A percentile compares a stretch with the other conserved stretches of the same genome.
phyloP scores from a whole-genome alignment of 2,888 invertebrate genomes.

The Pristionchus entomophagus region DNA sequence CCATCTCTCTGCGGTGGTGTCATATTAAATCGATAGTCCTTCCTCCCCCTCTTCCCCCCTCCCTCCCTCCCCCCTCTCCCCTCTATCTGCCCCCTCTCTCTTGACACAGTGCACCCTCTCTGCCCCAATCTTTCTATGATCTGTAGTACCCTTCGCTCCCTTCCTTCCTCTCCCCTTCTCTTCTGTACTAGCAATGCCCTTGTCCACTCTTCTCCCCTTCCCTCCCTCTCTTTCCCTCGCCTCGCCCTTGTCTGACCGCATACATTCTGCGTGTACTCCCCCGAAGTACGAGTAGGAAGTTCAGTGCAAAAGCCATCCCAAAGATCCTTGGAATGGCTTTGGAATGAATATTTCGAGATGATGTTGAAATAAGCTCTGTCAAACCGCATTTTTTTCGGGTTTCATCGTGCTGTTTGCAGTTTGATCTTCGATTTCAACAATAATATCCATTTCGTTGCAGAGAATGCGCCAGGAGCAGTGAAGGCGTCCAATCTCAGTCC shows the following conservation, averaged over 20 bases:
- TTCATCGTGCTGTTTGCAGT: not conserved
- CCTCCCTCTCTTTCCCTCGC: not conserved
- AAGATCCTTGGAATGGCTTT: too few relatives aligned
- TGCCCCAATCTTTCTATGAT: not conserved
- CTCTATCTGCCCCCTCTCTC: too few relatives aligned
- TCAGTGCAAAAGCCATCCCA: too few relatives aligned
- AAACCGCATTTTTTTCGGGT: not conserved
- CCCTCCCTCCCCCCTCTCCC: not conserved
- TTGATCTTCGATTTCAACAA: not conserved
- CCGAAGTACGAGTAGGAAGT: too few relatives aligned
- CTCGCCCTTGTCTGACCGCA: not conserved
- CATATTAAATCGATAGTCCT: slow-evolving; percentile 23
- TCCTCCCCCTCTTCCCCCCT: not conserved
- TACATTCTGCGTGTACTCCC: too few relatives aligned
- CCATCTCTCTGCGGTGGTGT: not conserved
- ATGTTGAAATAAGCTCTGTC: not conserved
- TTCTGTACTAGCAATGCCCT: slow-evolving; percentile 37
- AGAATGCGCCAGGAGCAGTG: slow-evolving; percentile 38
- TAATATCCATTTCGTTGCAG: not conserved
- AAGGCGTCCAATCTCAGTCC: not conserved
- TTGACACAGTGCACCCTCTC: slow-evolving; percentile 3
- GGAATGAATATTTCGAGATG: too few relatives aligned
- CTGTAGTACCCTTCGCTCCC: not conserved
- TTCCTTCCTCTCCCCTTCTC: not conserved
- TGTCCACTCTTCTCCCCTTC: not conserved